These are phyloP conservation scores for Oenanthe oenanthe DNA, from an alignment of 2,113 vertebrate species.

Conservation along the genomic window DNA sequence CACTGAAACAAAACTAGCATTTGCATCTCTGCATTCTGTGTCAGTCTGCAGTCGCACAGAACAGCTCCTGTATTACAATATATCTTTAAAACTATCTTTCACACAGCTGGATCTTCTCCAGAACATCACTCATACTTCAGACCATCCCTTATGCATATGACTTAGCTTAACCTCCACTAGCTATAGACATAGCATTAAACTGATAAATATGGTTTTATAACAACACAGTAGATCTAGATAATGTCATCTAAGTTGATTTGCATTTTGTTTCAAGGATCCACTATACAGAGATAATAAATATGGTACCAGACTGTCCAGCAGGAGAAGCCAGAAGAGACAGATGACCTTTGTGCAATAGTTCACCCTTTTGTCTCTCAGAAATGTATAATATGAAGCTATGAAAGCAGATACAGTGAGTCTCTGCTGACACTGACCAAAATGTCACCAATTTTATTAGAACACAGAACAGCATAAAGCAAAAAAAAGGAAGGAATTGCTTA, in stretches of 20 bases:
- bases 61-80: background rate
- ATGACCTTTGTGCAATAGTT: background rate
- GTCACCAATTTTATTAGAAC: conserved; percentile 8
- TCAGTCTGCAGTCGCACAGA: background rate
- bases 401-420: background rate
- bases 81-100: background rate
- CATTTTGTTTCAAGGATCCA: conserved; percentile 3
- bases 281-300: conserved; percentile 2
- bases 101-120: background rate
- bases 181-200: conserved; percentile 15
- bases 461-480: background rate
- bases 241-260: conserved; percentile 32
- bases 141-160: background rate
- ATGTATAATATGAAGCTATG: background rate
- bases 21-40: background rate
- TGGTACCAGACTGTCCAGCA: background rate
- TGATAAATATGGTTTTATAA: conserved; percentile 21
- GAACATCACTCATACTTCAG: background rate
- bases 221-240: background rate
- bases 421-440: background rate
- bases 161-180: background rate
- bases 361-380: background rate
- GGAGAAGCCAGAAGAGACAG: conserved; percentile 21
- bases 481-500: background rate
- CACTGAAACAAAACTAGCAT: conserved; percentile 5